Evolutionary conservation across 1,140 invertebrate species (phyloP), one percentile per base, ranked within the genome.

Genomic region (Micrasema longulum): DNA sequence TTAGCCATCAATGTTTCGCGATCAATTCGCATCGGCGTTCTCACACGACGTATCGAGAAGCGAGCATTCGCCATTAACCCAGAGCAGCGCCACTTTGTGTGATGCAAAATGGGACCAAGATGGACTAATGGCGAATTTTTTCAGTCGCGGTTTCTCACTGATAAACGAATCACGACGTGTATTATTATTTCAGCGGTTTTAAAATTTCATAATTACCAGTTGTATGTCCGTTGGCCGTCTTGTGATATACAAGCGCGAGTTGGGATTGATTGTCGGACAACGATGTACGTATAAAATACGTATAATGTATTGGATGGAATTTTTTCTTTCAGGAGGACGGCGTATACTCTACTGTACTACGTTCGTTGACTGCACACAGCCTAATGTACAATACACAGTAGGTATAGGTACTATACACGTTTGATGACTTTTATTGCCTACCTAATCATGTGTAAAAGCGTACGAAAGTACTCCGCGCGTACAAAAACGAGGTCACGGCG

Each of bases 161-260:
- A 70, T 74, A 74, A 74, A 74, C 73, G 68, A 69, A 74, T 66
- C 72, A 63, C 67, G 60, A 66, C 67, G 66, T 66, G 67, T 70
- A 64, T 69, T 74, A 71, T 74, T 74, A 71, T 66, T 74, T 74
- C 68, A 69, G 73, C 65, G 73, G 73, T 68, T 71, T 75, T 75
- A 75, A 75, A 71, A 71, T 71, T 71, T 69, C 68, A 74, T 74
- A 74, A 74, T 74, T 74, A 70, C 60, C 69, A 53, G 73, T 71
- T 74, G 73, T 73, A 50, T 63, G 26, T 69, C 57, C 67, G 67
- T 23, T 48, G 48, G 11, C 63, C 22, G 60, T 22, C 53, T 67
- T 68, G 73, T 74, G 73, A 74, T 74, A 71, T 74, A 74, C 73
- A 74, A 74, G 73, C 73, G n/a, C 50, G 31, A 43, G 35, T 5